Evolutionary conservation across 1,140 invertebrate genomes (phyloP), one percentile per base, ranked within the genome.

Genomic region (Metopolophium dirhodum): DNA sequence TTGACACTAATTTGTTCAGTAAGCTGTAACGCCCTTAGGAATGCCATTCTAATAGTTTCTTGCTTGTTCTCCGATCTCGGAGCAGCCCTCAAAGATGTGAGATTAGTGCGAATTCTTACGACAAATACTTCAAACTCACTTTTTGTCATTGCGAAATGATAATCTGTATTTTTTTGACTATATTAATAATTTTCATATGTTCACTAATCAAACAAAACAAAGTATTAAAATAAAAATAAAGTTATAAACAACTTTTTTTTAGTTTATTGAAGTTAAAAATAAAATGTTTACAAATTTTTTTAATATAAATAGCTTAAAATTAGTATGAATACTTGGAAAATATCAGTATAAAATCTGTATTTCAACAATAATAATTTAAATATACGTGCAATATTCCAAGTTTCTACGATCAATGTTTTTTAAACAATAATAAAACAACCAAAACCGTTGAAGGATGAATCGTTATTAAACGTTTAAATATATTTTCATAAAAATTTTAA

Each of bases 1-100:
- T 54, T 54, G n/a, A 89, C 49, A 89, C 49, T 89, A 89, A 89
- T 54, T 89, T 54, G 47, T 89, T 89, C 87, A 89, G 49, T 37
- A 89, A 89, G n/a, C 49, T 54, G 87, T 54, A 89, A 54, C n/a
- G 6, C 87, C 49, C 35, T 54, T 54, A 51, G 87, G 87, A 20
- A 89, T 89, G 49, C 22, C n/a, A 89, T 54, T 89, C 87, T 37
- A 89, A 89, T 89, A 89, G n/a, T 37, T 89, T 51, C 47, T 35
- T 89, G 23, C 9, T 1, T 88, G n/a, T 88, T 51, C n/a, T 47
- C 45, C 26, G 18, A 87, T 87, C 26, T 37, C 1, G 6, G 49
- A 89, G 54, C 18, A 54, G 87, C 54, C 87, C 49, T 26, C 49
- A 18, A 35, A 37, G n/a, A 54, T 89, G 7, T 54, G n/a, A 54